Conservation (phyloP, 2,888 invertebrate species). For the Sinelater perroti region DNA sequence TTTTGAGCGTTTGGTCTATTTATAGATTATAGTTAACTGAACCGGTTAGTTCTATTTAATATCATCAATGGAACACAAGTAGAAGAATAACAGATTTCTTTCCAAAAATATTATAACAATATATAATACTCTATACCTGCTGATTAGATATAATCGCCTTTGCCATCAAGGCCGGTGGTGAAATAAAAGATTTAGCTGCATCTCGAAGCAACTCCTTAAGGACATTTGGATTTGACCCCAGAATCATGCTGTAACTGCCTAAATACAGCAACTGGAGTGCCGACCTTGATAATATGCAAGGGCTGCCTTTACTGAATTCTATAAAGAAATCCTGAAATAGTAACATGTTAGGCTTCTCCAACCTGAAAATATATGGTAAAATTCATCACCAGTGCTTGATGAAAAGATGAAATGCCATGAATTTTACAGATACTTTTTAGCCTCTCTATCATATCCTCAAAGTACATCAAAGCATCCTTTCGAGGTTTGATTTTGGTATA, state of each 20-base stretch:
- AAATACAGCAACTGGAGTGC: conserved; percentile 85
- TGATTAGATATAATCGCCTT: conserved; percentile 74
- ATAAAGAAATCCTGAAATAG: conserved; percentile 81
- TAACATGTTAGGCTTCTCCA: too few relatives aligned
- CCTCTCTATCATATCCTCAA: conserved; percentile 83
- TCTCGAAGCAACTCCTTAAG: conserved; percentile 80
- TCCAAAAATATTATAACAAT: conserved; percentile 12
- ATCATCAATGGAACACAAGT: too few relatives aligned
- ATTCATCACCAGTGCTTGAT: conserved; percentile 76
- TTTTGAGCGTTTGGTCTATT: too few relatives aligned
- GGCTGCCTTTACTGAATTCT: conserved; percentile 86
- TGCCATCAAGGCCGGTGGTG: conserved; percentile 85
- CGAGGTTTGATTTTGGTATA: conserved; percentile 90
- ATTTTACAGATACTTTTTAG: conserved; percentile 85
- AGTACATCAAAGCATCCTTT: conserved; percentile 80
- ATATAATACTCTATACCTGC: conserved; percentile 61
- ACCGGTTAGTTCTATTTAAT: too few relatives aligned
- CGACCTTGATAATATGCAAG: conserved; percentile 92
- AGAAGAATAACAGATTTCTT: too few relatives aligned
- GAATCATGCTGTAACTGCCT: conserved; percentile 61
- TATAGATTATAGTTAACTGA: too few relatives aligned
- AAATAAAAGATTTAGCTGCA: conserved; percentile 86
- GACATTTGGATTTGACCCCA: conserved; percentile 70
- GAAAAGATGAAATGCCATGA: conserved; percentile 79
- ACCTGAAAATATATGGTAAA: neutral